Evolutionary conservation across 2,888 invertebrate species (phyloP), one percentile per base, ranked within the genome.

Genomic region (Ophion ellenae): DNA sequence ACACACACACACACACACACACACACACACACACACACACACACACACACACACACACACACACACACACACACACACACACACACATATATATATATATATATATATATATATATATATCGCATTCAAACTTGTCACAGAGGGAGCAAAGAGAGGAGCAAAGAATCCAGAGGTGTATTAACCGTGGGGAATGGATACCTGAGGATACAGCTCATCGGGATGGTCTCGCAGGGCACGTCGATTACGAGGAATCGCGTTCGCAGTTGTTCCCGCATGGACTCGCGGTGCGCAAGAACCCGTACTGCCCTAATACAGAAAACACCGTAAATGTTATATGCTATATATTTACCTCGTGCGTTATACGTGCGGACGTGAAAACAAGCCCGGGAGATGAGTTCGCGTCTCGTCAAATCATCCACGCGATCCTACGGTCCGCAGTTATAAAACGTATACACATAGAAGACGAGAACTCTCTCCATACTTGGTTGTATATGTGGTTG

Each of bases 261-360:
- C 69, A 69, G 63, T 80, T 59, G 17, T 71, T 59, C 74, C 73
- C 81, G 74, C 74, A 57, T 40, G 40, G 59, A 67, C 24, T 53
- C 53, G 66, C 28, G 28, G 6, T 45, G 45, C 66, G 87, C 90
- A 93, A 93, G 92, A 93, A 93, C 89, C 88, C 84, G 90, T 88
- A 90, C 89, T 91, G 89, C 87, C 93, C 93, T 93, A 93, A 93
- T 93, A 93, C 91, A 93, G 93, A 90, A 90, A 90, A 90, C 92
- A 92, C 92, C 90, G 91, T 92, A 90, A 90, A 84, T 78, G 86
- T 71, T 76, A 28, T 40, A 53, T 45, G 75, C 70, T 73, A 59
- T 70, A 40, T 83, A 66, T 67, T 53, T 63, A 24, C 47, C 57
- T 53, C 81, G 70, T 71, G 64, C 40, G 14, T 61, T 69, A 67